Percentiles rank a stretch among this genome's conserved stretches.
Conservation (phyloP, 2,888 invertebrate species). For the Plebejus argus region DNA sequence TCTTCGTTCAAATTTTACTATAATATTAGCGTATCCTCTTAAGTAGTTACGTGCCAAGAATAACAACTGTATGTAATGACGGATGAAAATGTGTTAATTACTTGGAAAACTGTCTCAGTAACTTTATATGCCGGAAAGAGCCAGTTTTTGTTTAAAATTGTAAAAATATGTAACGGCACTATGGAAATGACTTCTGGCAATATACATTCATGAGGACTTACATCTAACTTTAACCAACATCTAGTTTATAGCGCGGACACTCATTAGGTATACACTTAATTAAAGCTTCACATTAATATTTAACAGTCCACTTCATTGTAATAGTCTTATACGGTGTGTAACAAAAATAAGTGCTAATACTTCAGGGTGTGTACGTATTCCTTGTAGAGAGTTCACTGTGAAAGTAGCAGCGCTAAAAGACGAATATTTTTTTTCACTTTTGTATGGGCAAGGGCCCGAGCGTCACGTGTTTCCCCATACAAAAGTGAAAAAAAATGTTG, state of each 20-base stretch:
- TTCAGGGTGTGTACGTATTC: no score
- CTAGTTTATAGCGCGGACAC: conserved; percentile 5
- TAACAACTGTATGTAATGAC: not conserved
- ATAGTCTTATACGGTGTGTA: no score
- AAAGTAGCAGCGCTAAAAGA: no score
- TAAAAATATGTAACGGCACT: conserved; percentile 18
- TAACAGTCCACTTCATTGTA: not conserved
- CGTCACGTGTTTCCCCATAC: no score
- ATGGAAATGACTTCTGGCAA: conserved; percentile 11
- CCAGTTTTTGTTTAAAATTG: conserved; percentile 17
- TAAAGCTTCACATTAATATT: conserved; percentile 1
- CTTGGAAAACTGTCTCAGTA: not conserved
- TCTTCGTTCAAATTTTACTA: no score
- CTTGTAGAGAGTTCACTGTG: no score
- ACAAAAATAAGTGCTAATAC: no score
- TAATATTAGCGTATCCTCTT: no score
- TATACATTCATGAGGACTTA: conserved; percentile 13
- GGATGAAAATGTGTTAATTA: conserved; percentile 8
- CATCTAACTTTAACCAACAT: conserved; percentile 9
- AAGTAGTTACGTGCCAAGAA: not conserved
- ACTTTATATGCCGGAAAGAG: not conserved
- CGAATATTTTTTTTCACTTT: no score
- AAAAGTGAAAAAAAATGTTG: no score
- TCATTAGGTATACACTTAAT: conserved; percentile 15
- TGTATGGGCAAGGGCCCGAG: no score